These are phyloP conservation scores for Zosterops hypoxanthus DNA, from an alignment of 2,113 vertebrate genomes.

Conservation along the genomic window DNA sequence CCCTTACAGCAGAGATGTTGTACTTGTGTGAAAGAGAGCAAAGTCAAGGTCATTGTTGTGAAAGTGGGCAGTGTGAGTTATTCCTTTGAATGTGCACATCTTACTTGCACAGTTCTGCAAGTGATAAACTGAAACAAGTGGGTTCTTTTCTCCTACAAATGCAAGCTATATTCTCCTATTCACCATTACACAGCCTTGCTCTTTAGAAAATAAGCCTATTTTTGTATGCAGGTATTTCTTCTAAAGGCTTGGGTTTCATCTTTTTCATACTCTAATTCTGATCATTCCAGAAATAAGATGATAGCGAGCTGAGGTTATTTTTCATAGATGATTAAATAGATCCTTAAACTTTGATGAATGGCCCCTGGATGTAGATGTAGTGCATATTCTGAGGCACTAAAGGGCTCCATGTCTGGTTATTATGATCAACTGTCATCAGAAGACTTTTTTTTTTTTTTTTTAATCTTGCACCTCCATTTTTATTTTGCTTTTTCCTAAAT, in stretches of 20 bases:
- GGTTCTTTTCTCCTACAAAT: constrained; percentile 43
- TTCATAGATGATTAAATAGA: constrained; percentile 23
- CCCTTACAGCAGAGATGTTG: not conserved
- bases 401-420: not conserved
- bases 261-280: constrained; percentile 36
- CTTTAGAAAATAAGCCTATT: constrained; percentile 60
- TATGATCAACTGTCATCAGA: not conserved
- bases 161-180: constrained; percentile 21
- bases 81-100: constrained; percentile 20
- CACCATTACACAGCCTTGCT: constrained; percentile 22
- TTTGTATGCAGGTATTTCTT: constrained; percentile 48
- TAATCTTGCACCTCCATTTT: constrained; percentile 1
- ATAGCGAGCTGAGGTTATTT: constrained; percentile 37
- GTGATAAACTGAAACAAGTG: not conserved
- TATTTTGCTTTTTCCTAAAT: constrained; percentile 15
- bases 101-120: constrained; percentile 16
- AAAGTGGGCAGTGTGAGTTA: not conserved
- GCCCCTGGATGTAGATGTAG: constrained; percentile 1
- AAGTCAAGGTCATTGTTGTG: constrained; percentile 5
- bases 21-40: not conserved
- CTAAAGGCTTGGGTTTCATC: constrained; percentile 25
- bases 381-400: constrained; percentile 1
- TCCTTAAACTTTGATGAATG: not conserved
- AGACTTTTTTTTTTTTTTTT: not conserved
- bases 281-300: constrained; percentile 40